Percentiles rank a stretch among this genome's conserved stretches.
These are phyloP conservation scores for Melanostigma gelatinosum DNA, from an alignment of 2,113 vertebrate species.

Conservation along the genomic window DNA sequence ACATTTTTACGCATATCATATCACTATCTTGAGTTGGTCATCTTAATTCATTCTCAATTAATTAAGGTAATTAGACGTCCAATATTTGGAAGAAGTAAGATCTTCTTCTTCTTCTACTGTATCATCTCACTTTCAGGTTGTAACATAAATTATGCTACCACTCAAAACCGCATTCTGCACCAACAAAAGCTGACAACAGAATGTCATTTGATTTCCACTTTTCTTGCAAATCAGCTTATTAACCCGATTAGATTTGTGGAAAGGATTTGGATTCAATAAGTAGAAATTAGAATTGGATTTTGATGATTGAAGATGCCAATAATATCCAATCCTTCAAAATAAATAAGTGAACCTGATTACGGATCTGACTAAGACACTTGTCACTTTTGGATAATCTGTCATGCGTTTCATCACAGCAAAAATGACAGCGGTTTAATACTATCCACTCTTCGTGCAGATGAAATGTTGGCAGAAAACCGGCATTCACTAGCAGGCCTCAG, in stretches of 20 bases:
- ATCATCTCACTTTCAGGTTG: neutral
- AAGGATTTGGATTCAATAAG: constrained; percentile 29
- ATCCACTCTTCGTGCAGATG: constrained; percentile 14
- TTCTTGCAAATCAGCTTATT: constrained; percentile 15
- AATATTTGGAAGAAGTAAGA: neutral
- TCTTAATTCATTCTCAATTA: neutral
- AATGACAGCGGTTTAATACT: neutral
- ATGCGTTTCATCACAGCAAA: neutral
- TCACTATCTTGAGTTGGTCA: neutral
- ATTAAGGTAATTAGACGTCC: neutral
- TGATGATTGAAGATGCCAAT: neutral
- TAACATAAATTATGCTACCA: neutral
- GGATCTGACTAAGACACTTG: constrained; percentile 9
- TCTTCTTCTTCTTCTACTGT: neutral
- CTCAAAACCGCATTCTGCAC: neutral
- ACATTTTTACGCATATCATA: neutral
- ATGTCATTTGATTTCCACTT: constrained; percentile 19
- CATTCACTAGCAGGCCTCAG: constrained; percentile 21
- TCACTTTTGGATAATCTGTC: constrained; percentile 4
- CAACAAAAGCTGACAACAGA: constrained; percentile 13
- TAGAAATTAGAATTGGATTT: constrained; percentile 5
- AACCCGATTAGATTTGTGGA: constrained; percentile 24
- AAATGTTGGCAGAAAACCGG: constrained; percentile 22
- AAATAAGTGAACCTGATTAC: constrained; percentile 10
- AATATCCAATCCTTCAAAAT: neutral